A percentile compares a stretch with the other conserved stretches of the same genome.
These are phyloP conservation scores for Characodon lateralis DNA, from an alignment of 2,797 vertebrate genomes.

Conservation along the genomic window DNA sequence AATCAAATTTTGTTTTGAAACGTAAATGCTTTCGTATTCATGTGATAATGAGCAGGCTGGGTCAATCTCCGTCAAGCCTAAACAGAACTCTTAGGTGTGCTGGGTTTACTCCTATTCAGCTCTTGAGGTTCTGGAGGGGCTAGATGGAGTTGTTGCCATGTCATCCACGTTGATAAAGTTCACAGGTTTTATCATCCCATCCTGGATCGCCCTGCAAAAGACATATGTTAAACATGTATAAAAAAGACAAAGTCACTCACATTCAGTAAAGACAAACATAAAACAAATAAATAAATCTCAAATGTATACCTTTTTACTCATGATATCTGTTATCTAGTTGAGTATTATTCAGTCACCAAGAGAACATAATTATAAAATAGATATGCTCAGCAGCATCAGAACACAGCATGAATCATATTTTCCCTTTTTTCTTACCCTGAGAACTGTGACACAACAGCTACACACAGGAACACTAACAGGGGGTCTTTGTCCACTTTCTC, in stretches of 20 bases:
- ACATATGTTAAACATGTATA: slow-evolving; percentile 12
- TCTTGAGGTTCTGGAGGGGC: slow-evolving; percentile 13
- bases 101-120: slow-evolving; percentile 21
- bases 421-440: slow-evolving; percentile 34
- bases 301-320: background rate
- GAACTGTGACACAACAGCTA: slow-evolving; percentile 49
- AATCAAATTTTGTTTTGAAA: background rate
- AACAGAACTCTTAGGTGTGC: slow-evolving; percentile 3
- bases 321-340: background rate
- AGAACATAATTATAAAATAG: slow-evolving; percentile 11
- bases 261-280: background rate
- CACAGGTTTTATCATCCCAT: slow-evolving; percentile 70
- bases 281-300: background rate
- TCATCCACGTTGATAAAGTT: slow-evolving; percentile 59
- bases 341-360: background rate
- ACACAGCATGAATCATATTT: slow-evolving; percentile 38
- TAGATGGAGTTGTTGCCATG: slow-evolving; percentile 23
- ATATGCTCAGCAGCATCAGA: slow-evolving; percentile 21
- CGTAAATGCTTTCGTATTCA: background rate
- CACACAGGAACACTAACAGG: slow-evolving; percentile 31
- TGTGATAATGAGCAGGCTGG: background rate
- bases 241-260: background rate
- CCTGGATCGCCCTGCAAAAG: slow-evolving; percentile 57
- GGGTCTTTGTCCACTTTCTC: slow-evolving; percentile 41
- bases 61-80: background rate